Evolutionary conservation across 1,140 invertebrate species (phyloP).

Genomic region (Diorhabda elongata): DNA sequence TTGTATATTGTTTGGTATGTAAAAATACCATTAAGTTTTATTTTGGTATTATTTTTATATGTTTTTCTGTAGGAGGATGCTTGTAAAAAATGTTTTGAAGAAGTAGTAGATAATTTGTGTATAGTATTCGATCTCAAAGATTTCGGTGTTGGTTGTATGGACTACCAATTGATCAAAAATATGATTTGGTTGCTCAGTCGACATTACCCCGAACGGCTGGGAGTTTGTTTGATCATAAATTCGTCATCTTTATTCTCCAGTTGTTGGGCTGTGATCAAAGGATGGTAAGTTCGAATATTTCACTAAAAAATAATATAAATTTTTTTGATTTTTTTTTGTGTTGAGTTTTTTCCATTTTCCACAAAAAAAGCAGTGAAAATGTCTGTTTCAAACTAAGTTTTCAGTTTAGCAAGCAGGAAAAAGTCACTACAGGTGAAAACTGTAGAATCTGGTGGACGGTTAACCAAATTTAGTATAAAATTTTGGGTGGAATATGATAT

Average conservation of each 20-base stretch:
- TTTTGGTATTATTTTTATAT: not conserved
- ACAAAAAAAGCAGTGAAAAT: no score
- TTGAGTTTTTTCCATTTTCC: no score
- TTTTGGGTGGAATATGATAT: no score
- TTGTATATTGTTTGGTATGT: conserved; percentile 67
- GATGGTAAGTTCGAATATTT: conserved; percentile 52
- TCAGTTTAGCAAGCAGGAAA: no score
- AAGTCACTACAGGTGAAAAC: no score
- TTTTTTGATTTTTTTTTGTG: no score
- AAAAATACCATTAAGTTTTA: not conserved
- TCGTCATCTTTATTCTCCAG: conserved; percentile 66
- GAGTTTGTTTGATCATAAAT: conserved; percentile 68
- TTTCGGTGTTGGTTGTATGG: conserved; percentile 69
- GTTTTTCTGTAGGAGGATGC: conserved; percentile 60
- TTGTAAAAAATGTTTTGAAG: conserved; percentile 71
- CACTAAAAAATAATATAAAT: no score
- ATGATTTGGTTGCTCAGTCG: conserved; percentile 69
- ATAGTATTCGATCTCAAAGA: conserved; percentile 72
- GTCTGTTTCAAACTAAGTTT: no score
- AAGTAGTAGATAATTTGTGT: conserved; percentile 72
- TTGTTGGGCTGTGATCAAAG: conserved; percentile 69
- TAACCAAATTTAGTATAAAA: no score
- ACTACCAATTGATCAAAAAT: conserved; percentile 72
- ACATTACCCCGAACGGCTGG: conserved; percentile 73
- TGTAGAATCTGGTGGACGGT: no score